These are phyloP conservation scores for Euplagia quadripunctaria DNA, from an alignment of 2,888 invertebrate genomes.

Conservation along the genomic window DNA sequence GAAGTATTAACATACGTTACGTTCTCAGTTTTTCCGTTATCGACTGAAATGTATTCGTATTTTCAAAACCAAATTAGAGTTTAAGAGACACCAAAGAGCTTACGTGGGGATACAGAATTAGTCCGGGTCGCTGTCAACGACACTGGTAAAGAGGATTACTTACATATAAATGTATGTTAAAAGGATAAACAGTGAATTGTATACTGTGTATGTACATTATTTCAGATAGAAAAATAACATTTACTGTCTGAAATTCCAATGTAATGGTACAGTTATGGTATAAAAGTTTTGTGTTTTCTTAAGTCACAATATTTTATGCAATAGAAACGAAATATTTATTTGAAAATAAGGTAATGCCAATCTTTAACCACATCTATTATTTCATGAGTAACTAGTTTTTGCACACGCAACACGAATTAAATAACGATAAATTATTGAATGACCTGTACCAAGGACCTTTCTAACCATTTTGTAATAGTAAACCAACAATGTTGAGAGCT, in stretches of 20 bases:
- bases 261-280: no score
- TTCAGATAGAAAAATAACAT: not conserved
- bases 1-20: not conserved
- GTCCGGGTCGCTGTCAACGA: slow-evolving; percentile 9
- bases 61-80: slow-evolving; percentile 11
- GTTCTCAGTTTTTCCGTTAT: not conserved
- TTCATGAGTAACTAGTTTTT: no score
- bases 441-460: not conserved
- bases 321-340: no score
- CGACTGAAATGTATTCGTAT: slow-evolving; percentile 1
- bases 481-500: slow-evolving; percentile 5
- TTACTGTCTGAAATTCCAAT: not conserved
- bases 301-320: no score
- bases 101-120: slow-evolving; percentile 1
- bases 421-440: not conserved
- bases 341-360: no score
- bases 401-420: not conserved
- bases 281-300: no score
- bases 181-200: not conserved
- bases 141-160: slow-evolving; percentile 6
- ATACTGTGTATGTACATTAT: not conserved
- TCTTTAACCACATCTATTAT: no score
- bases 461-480: slow-evolving; percentile 4
- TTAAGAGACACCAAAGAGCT: slow-evolving; percentile 8
- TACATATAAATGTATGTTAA: slow-evolving; percentile 14